Conservation (phyloP, 2,113 vertebrate genomes). For the Mystacornis crossleyi region DNA sequence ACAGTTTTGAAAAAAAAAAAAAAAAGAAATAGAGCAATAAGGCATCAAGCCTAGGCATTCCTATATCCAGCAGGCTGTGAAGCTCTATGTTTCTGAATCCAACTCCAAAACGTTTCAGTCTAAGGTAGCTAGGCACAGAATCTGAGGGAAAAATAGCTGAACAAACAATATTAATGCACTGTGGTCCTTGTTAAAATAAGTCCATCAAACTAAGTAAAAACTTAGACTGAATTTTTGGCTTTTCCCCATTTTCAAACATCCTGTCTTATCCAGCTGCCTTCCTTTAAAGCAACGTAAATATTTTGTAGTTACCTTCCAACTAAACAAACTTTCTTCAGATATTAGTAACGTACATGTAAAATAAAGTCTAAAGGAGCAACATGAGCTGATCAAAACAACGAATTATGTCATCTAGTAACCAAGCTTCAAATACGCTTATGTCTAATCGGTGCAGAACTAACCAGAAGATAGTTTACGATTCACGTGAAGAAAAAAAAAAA, state of each 20-base stretch:
- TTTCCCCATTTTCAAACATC: not conserved
- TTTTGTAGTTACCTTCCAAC: not conserved
- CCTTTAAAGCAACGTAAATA: not conserved
- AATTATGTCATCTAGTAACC: not conserved
- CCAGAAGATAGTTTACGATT: not conserved
- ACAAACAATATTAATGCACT: not conserved
- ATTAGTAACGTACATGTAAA: not conserved
- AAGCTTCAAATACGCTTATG: not conserved
- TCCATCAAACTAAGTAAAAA: not conserved
- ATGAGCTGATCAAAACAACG: not conserved
- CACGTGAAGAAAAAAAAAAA: not conserved
- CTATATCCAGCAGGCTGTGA: not conserved
- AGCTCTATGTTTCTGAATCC: not conserved
- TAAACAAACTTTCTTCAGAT: constrained; percentile 9
- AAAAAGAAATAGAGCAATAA: not conserved
- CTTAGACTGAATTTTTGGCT: not conserved
- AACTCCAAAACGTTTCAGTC: not conserved
- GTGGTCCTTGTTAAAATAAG: not conserved
- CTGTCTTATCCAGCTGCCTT: not conserved
- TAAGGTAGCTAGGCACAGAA: not conserved
- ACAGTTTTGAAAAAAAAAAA: not conserved
- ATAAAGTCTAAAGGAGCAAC: not conserved
- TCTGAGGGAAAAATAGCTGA: not conserved
- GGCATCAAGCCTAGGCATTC: not conserved
- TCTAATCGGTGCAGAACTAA: not conserved